Percentiles rank a stretch among this genome's conserved stretches.
phyloP scores from a whole-genome alignment of 1,140 invertebrate species.

The Listronotus bonariensis region DNA sequence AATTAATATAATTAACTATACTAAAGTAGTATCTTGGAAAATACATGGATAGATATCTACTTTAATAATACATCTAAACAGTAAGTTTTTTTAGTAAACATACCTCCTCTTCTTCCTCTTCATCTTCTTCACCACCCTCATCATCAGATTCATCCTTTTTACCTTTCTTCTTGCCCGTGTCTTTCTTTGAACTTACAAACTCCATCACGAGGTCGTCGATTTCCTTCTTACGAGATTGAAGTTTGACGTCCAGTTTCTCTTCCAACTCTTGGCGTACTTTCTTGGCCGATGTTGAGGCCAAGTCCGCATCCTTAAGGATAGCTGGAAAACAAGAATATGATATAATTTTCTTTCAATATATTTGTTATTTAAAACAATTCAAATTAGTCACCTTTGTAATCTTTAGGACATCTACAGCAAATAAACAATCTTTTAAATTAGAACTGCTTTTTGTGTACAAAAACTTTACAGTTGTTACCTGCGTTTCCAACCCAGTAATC shows the following conservation, averaged over 20 bases:
- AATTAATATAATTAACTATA: not conserved
- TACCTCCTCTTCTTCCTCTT: slow-evolving; percentile 63
- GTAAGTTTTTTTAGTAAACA: slow-evolving; percentile 27
- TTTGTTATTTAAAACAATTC: no score
- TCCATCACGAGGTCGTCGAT: slow-evolving; percentile 85
- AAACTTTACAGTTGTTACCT: no score
- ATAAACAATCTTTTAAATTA: no score
- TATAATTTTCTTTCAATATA: no score
- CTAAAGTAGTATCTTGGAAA: no score
- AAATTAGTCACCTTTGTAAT: no score
- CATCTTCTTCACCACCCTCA: slow-evolving; percentile 66
- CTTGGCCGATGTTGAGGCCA: slow-evolving; percentile 82
- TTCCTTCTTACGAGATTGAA: slow-evolving; percentile 78
- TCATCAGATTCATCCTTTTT: slow-evolving; percentile 62
- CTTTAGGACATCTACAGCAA: no score
- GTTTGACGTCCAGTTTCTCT: slow-evolving; percentile 76
- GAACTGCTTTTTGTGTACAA: no score
- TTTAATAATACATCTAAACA: no score
- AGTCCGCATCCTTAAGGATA: slow-evolving; percentile 85
- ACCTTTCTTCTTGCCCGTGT: slow-evolving; percentile 61
- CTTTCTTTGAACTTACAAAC: slow-evolving; percentile 66
- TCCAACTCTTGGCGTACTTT: slow-evolving; percentile 89
- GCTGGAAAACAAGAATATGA: slow-evolving; percentile 60
- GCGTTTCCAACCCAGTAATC: no score
- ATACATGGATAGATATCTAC: no score